These are phyloP conservation scores for Pseudobourletiella spinata DNA, from an alignment of 1,140 invertebrate genomes.

Conservation along the genomic window DNA sequence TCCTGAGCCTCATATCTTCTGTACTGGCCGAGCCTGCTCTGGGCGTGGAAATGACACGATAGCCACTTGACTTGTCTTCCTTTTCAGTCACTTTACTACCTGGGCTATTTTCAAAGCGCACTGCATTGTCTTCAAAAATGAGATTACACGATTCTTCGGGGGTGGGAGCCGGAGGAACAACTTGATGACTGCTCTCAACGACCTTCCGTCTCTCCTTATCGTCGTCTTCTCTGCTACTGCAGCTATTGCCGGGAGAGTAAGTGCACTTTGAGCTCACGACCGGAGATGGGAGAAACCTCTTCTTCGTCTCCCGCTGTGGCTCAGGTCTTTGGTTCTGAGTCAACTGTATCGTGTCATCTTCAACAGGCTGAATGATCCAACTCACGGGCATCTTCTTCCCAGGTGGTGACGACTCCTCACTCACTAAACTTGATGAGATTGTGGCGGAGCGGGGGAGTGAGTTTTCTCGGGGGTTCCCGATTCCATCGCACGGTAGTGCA, in stretches of 20 bases:
- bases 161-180: background rate
- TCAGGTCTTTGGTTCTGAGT: constrained; percentile 15
- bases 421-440: background rate
- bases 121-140: constrained; percentile 23
- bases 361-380: constrained; percentile 6
- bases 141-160: constrained; percentile 22
- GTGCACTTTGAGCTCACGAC: constrained; percentile 29
- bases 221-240: background rate
- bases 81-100: background rate
- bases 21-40: background rate
- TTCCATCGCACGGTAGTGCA: constrained; percentile 32
- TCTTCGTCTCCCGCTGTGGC: constrained; percentile 12
- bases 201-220: background rate
- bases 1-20: background rate
- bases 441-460: background rate
- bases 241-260: constrained; percentile 16
- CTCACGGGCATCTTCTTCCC: background rate
- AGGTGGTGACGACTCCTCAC: background rate
- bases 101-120: constrained; percentile 24
- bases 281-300: constrained; percentile 6
- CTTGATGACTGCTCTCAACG: background rate
- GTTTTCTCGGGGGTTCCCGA: no score
- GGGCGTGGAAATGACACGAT: background rate
- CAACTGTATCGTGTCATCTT: background rate
- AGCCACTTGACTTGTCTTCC: no score